A percentile compares a stretch with the other conserved stretches of the same genome.
Conservation (phyloP, 2,888 invertebrate genomes). For the Andricus quercusramuli region DNA sequence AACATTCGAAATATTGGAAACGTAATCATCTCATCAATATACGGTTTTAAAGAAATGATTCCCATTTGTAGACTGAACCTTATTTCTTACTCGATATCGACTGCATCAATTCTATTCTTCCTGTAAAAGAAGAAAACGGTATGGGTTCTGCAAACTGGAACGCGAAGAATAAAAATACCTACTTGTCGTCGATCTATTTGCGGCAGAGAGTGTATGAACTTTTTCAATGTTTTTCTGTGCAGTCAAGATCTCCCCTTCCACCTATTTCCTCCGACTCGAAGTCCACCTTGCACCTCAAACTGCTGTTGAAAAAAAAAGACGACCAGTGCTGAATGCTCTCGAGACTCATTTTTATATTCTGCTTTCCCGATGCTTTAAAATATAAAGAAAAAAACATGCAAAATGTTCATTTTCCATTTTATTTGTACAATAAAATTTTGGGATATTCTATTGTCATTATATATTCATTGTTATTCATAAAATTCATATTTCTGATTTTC, state of each 20-base stretch:
- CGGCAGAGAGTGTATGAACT: slow-evolving; percentile 22
- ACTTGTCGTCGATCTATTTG: slow-evolving; percentile 29
- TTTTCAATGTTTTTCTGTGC: slow-evolving; percentile 8
- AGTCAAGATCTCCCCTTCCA: neutral
- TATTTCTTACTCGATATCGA: neutral
- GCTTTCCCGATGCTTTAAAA: neutral
- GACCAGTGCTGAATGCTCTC: neutral
- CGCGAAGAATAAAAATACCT: slow-evolving; percentile 14
- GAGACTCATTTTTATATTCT: neutral
- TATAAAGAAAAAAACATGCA: too few species aligned
- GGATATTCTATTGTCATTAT: too few species aligned
- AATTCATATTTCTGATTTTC: too few species aligned
- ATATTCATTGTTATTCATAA: too few species aligned
- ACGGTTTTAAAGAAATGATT: neutral
- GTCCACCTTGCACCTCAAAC: slow-evolving; percentile 10
- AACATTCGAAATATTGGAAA: neutral
- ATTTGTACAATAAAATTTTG: too few species aligned
- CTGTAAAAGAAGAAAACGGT: neutral
- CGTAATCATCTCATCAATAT: neutral
- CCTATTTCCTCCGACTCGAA: neutral
- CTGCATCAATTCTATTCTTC: neutral
- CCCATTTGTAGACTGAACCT: neutral
- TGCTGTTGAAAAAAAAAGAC: neutral
- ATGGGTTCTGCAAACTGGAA: neutral
- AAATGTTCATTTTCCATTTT: too few species aligned